Evolutionary conservation across 2,797 vertebrate genomes (phyloP), one percentile per base, ranked within the genome.

Genomic region (Protosalanx chinensis): DNA sequence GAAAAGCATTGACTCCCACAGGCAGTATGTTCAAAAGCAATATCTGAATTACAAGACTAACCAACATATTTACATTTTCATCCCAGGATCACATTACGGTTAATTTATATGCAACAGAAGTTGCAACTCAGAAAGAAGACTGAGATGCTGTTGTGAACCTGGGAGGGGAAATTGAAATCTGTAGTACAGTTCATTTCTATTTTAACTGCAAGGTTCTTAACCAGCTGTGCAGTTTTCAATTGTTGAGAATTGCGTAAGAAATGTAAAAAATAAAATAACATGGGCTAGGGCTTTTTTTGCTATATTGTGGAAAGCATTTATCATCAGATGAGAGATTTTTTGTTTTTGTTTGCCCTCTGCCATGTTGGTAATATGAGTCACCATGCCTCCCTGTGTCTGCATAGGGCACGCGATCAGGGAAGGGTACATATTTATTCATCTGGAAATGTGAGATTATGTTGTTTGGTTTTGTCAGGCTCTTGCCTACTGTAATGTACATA

Each of bases 231-330:
- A 6, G 16, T n/a, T 56, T 16, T 56, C 51, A 56, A 10, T 1
- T 56, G 51, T 56, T 5, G n/a, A 56, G 4, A n/a, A 18, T 51
- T 51, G 4, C 8, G 18, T 56, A 16, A 18, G 7, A 46, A 46
- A 12, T 46, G 41, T 12, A 46, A 37, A 37, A 37, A 37, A 8
- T 41, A 53, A 53, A 18, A n/a, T 5, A 56, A n/a, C 51, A 56
- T 56, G 16, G 51, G 18, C 65, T 5, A 18, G 69, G 13, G 10
- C 27, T 60, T 79, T 58, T 69, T 68, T 79, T 68, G 77, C 70
- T 66, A 73, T 80, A 51, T 81, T 67, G 72, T 67, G 72, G 72
- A 64, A 76, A 67, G 65, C 72, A 81, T 88, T 81, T 83, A 76
- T 86, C 80, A 82, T 81, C 68, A 57, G 61, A 84, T 75, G 74